Conservation (phyloP, 2,888 invertebrate species). For the Cheilosia pagana region DNA sequence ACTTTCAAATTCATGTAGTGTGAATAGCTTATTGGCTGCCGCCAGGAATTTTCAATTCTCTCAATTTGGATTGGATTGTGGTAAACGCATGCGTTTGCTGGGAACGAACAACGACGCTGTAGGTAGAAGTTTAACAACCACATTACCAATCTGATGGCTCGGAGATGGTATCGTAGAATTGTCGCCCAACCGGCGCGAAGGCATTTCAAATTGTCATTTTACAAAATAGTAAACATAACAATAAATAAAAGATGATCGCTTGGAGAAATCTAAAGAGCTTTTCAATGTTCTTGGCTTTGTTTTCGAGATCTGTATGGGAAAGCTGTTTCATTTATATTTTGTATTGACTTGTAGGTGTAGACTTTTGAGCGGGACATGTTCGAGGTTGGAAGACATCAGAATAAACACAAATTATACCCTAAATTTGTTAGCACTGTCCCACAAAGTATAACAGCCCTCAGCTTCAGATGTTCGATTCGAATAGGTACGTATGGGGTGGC, state of each 20-base stretch:
- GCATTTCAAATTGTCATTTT: slow-evolving; percentile 26
- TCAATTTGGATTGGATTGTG: slow-evolving; percentile 50
- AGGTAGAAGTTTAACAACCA: slow-evolving; percentile 56
- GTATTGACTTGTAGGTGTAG: no score
- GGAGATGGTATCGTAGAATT: slow-evolving; percentile 61
- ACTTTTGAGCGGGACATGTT: no score
- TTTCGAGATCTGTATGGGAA: no score
- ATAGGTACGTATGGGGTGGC: no score
- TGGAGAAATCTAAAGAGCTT: no score
- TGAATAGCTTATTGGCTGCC: slow-evolving; percentile 57
- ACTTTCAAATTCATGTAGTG: slow-evolving; percentile 68
- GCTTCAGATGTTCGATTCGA: no score
- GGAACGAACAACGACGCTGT: slow-evolving; percentile 52
- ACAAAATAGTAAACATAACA: slow-evolving; percentile 12
- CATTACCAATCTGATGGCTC: slow-evolving; percentile 56
- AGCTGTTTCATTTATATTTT: no score
- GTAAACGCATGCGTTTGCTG: slow-evolving; percentile 28
- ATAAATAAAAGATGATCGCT: slow-evolving; percentile 1
- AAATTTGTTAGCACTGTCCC: no score
- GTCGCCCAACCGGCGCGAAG: slow-evolving; percentile 64
- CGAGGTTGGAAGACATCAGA: no score
- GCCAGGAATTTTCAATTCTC: slow-evolving; percentile 66
- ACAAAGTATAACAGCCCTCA: no score
- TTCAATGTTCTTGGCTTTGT: no score
- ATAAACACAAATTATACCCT: no score